phyloP scores from a whole-genome alignment of 1,140 invertebrate genomes.

The Homarus americanus region DNA sequence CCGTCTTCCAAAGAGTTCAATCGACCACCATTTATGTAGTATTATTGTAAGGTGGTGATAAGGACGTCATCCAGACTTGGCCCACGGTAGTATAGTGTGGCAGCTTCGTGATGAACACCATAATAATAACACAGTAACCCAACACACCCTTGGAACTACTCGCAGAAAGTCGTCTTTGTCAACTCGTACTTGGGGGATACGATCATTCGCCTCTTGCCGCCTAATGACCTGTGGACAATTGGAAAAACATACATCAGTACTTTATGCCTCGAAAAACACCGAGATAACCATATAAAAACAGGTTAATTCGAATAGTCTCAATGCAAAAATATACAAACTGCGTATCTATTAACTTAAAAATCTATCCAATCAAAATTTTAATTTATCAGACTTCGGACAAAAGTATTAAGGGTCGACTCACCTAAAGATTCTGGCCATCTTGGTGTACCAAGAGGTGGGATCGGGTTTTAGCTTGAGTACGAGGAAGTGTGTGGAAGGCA shows the following conservation, averaged over 20 bases:
- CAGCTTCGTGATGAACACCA: not conserved
- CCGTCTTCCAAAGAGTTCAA: not conserved
- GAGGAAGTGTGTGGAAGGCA: constrained; percentile 59
- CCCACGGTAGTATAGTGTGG: not conserved
- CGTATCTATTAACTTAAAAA: no score
- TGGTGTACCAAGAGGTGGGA: constrained; percentile 63
- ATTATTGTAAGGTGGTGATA: no score
- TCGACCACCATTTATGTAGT: not conserved
- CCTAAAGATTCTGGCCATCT: constrained; percentile 70
- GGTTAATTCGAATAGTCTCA: no score
- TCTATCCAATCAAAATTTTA: no score
- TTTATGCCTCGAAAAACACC: no score
- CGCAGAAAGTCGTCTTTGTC: constrained; percentile 29
- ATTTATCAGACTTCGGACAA: no score
- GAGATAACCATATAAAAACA: not conserved
- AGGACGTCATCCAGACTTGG: not conserved
- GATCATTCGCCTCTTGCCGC: constrained; percentile 56
- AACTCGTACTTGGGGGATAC: constrained; percentile 56
- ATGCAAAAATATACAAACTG: not conserved
- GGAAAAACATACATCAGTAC: no score
- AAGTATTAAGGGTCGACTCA: no score
- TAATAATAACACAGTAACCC: not conserved
- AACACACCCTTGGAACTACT: not conserved
- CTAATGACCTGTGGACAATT: constrained; percentile 43
- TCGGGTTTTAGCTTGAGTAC: constrained; percentile 45